Conservation (phyloP, 1,140 invertebrate genomes). For the Macrosteles quadrilineatus region DNA sequence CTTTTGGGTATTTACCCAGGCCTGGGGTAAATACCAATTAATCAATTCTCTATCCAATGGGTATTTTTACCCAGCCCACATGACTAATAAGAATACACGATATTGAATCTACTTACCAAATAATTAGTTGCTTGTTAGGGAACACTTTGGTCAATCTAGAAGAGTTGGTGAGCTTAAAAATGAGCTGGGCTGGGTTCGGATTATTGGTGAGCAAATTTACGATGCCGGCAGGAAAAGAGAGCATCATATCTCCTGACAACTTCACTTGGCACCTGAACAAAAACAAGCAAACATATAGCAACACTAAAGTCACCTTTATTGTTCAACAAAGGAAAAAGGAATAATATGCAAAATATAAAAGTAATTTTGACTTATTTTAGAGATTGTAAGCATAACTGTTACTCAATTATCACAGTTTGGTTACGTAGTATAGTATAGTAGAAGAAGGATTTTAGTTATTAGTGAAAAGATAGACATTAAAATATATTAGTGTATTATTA, state of each 20-base stretch:
- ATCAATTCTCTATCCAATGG: neutral
- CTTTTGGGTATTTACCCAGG: constrained; percentile 4
- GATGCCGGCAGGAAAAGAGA: constrained; percentile 96
- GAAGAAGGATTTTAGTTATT: no score
- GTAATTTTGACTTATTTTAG: no score
- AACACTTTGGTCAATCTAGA: constrained; percentile 81
- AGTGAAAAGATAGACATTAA: no score
- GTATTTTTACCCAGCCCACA: neutral
- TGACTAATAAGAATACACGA: constrained; percentile 2
- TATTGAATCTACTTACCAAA: constrained; percentile 66
- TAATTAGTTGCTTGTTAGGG: constrained; percentile 88
- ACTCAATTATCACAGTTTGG: no score
- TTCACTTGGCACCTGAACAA: constrained; percentile 85
- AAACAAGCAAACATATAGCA: no score
- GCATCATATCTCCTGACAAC: constrained; percentile 95
- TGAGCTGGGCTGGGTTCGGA: constrained; percentile 87
- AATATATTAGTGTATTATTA: no score
- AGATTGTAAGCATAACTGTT: no score
- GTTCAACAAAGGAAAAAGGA: no score
- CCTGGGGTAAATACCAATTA: neutral
- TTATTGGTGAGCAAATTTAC: constrained; percentile 90
- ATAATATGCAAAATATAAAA: no score
- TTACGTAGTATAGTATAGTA: no score
- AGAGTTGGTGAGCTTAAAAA: constrained; percentile 85
- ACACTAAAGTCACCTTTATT: no score